Evolutionary conservation across 2,797 vertebrate species (phyloP).

Genomic region (Poecilia velifera): DNA sequence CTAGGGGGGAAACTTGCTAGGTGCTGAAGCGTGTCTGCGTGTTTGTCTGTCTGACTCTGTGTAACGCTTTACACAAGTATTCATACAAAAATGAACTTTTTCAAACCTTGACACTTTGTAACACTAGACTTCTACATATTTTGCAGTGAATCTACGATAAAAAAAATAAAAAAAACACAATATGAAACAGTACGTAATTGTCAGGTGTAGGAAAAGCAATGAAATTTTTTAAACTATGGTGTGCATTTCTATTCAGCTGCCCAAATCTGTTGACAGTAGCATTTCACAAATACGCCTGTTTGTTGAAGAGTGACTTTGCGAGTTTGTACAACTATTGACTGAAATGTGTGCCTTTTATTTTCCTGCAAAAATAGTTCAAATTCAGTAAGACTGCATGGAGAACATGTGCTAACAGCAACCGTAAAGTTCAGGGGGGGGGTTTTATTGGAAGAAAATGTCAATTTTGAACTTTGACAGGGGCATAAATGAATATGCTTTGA

Average conservation of each 20-base stretch:
- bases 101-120: neutral
- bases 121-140: neutral
- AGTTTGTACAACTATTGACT: neutral
- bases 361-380: neutral
- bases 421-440: neutral
- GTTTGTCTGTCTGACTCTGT: neutral
- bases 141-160: neutral
- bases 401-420: neutral
- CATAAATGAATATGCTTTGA: neutral
- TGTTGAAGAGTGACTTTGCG: neutral
- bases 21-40: constrained; percentile 44
- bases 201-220: neutral
- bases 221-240: neutral
- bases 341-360: neutral
- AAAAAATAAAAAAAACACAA: neutral
- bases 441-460: neutral
- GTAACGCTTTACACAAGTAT: neutral
- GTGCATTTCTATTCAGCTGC: neutral
- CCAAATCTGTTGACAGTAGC: neutral
- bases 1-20: constrained; percentile 58
- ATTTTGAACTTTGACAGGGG: neutral
- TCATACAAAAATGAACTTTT: neutral
- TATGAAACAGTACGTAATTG: neutral
- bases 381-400: neutral
- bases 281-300: neutral